A percentile compares a stretch with the other conserved stretches of the same genome.
Evolutionary conservation across 2,797 vertebrate species (phyloP).

Genomic region (Centropyge bicolor): DNA sequence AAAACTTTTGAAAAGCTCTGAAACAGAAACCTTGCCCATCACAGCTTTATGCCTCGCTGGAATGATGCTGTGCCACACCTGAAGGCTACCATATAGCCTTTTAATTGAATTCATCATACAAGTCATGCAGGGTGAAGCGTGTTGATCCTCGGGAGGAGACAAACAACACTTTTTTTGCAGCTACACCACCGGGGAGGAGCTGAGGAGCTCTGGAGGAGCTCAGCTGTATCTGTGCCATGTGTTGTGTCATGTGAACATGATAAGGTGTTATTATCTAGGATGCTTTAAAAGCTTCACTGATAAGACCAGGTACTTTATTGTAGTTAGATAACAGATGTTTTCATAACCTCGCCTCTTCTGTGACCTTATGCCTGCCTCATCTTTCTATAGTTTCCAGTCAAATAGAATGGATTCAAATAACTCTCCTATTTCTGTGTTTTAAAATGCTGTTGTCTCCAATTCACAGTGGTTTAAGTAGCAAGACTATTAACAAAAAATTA

Average conservation of each 20-base stretch:
- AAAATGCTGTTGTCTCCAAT: background rate
- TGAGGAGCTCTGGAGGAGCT: conserved; percentile 26
- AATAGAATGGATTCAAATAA: conserved; percentile 15
- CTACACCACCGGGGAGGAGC: conserved; percentile 7
- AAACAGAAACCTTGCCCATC: conserved; percentile 17
- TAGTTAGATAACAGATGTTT: conserved; percentile 13
- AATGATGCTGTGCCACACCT: conserved; percentile 34
- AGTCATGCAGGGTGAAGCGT: conserved; percentile 12
- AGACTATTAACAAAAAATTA: conserved; percentile 7
- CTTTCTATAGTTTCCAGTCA: background rate
- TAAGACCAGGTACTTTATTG: conserved; percentile 11
- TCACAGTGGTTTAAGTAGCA: conserved; percentile 3
- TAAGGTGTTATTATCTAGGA: conserved; percentile 15
- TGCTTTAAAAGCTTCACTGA: conserved; percentile 16
- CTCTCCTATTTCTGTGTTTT: background rate
- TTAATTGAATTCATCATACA: conserved; percentile 21
- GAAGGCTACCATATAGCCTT: conserved; percentile 14
- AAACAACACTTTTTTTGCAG: conserved; percentile 10
- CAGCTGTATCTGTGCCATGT: conserved; percentile 12
- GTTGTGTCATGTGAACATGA: background rate
- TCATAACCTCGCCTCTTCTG: background rate
- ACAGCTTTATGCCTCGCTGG: background rate
- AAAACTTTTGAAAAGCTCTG: conserved; percentile 37
- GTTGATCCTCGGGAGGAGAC: background rate
- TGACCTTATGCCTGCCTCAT: background rate